Evolutionary conservation across 2,888 invertebrate species (phyloP), one percentile per base, ranked within the genome.

Genomic region (Dryadula phaetusa): DNA sequence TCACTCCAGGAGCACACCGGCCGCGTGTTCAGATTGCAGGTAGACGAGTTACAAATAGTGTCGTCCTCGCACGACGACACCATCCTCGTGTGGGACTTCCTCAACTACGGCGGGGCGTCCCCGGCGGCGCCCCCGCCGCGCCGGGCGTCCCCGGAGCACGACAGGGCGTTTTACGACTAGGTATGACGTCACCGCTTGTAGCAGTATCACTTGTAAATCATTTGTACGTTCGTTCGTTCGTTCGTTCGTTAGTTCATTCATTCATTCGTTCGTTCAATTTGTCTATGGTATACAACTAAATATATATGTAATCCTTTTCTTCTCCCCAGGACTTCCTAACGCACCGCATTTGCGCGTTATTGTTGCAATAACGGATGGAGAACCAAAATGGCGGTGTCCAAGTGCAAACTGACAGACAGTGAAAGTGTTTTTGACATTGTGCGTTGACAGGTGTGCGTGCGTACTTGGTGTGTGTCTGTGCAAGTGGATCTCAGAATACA

Each of bases 41-140:
- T 99, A 93, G 99, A 99, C 94, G 99, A 99, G 94, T 99, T 99
- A 94, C 99, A 99, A 94, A 99, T 99, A 76, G 99, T 99, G 60
- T 98, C 98, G 86, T 98, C 98, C 73, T 99, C 99, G 14, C 99
- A 99, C 88, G 99, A 99, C 93, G 99, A 99, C 94, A 99, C 99
- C 16, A 99, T 99, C 84, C 95, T 99, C 63, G 99, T 99, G 88
- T 99, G 99, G 99, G 99, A 99, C 94, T 99, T 99, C 94, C 95
- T 99, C 74, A 98, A 99, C 93, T 97, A 87, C 80, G 88, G 86
- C 3, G 87, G 95, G 68, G 93, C 94, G 22, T 88, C 93, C 53
- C 94, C 90, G 34, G 77, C 84, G 37, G 79, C 82, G 73, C 79
- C 68, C 73, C 78, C 70, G 70, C 76, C 71, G 46, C 76, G 74